These are phyloP conservation scores for Erpobdella octoculata DNA, from an alignment of 2,888 invertebrate species.

Conservation along the genomic window DNA sequence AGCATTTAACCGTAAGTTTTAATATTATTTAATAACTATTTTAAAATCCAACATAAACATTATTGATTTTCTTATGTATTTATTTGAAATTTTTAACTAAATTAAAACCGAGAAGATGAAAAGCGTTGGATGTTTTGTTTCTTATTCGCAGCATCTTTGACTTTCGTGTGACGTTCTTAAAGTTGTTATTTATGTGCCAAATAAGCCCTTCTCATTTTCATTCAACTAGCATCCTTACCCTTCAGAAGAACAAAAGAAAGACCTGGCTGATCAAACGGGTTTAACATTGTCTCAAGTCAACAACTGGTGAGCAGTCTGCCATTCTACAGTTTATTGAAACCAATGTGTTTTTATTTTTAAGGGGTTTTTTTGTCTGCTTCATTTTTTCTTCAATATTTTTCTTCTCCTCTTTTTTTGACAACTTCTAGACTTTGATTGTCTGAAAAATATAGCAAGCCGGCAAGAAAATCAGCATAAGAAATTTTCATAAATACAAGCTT, in stretches of 20 bases:
- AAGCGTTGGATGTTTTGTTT: too few relatives aligned
- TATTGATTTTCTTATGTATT: too few relatives aligned
- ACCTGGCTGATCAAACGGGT: slow-evolving; percentile 99
- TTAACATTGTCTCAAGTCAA: slow-evolving; percentile 99
- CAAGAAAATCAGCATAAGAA: too few relatives aligned
- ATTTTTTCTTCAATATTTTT: not conserved
- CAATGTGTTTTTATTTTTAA: not conserved
- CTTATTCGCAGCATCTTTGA: too few relatives aligned
- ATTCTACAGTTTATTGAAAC: not conserved
- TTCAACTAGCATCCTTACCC: slow-evolving; percentile 95
- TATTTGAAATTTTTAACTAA: too few relatives aligned
- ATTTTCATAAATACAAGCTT: not conserved
- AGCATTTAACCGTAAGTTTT: slow-evolving; percentile 92
- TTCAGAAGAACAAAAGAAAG: slow-evolving; percentile 99
- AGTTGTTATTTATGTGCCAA: not conserved
- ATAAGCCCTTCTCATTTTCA: slow-evolving; percentile 20
- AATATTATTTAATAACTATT: too few relatives aligned
- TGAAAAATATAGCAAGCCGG: too few relatives aligned
- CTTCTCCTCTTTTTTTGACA: not conserved
- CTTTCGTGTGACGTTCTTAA: too few relatives aligned
- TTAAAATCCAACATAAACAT: too few relatives aligned
- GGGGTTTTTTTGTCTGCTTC: not conserved
- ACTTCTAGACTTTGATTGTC: too few relatives aligned
- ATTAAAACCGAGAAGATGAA: too few relatives aligned
- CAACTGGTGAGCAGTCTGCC: slow-evolving; percentile 99